Evolutionary conservation across 2,797 vertebrate genomes (phyloP).

Genomic region (Gambusia yucatana): DNA sequence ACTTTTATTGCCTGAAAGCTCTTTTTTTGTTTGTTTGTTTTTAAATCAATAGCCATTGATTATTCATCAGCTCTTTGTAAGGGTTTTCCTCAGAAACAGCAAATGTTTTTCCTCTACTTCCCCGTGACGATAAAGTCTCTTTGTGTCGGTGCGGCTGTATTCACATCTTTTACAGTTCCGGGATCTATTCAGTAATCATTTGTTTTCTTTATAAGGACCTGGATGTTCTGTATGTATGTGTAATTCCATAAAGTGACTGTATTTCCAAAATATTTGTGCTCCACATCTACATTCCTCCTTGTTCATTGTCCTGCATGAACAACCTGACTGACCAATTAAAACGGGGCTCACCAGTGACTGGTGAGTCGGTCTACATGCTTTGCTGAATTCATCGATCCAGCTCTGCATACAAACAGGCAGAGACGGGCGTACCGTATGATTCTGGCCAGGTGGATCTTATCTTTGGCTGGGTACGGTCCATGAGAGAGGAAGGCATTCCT

Average conservation of each 20-base stretch:
- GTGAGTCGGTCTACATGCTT: conserved; percentile 42
- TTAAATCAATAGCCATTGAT: conserved; percentile 68
- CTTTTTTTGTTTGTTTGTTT: neutral
- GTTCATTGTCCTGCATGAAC: conserved; percentile 28
- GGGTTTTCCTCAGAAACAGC: conserved; percentile 61
- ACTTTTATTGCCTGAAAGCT: conserved; percentile 24
- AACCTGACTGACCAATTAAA: conserved; percentile 39
- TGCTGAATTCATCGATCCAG: conserved; percentile 49
- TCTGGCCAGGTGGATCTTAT: conserved; percentile 93
- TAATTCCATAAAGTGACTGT: conserved; percentile 16
- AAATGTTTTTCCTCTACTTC: conserved; percentile 44
- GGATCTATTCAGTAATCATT: conserved; percentile 39
- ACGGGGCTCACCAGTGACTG: conserved; percentile 19
- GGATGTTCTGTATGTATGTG: neutral
- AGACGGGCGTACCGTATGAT: conserved; percentile 82
- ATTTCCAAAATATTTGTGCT: conserved; percentile 16
- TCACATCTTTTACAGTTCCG: neutral
- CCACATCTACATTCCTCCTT: conserved; percentile 23
- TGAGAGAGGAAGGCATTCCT: conserved; percentile 92
- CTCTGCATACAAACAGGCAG: conserved; percentile 22
- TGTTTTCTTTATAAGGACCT: conserved; percentile 28
- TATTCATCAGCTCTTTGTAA: conserved; percentile 69
- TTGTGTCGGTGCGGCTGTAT: conserved; percentile 6
- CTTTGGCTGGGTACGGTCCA: conserved; percentile 93
- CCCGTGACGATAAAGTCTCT: conserved; percentile 29